phyloP scores from a whole-genome alignment of 1,140 invertebrate genomes.

The Dermatophagoides farinae region DNA sequence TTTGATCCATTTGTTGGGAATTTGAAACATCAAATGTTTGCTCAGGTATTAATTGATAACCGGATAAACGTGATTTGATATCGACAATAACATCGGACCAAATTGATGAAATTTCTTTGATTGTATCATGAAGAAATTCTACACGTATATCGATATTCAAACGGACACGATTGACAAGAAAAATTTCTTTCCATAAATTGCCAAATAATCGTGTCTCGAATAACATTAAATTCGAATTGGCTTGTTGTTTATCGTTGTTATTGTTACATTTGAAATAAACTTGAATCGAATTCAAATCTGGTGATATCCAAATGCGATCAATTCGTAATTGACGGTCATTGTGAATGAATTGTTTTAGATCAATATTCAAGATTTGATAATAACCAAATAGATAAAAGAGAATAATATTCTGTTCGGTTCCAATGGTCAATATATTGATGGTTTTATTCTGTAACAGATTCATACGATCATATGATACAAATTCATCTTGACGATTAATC shows the following conservation, averaged over 20 bases:
- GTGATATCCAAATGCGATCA: too few species aligned
- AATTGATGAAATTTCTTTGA: conserved; percentile 37
- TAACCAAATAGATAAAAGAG: conserved; percentile 61
- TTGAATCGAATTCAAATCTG: too few species aligned
- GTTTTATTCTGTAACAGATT: conserved; percentile 28
- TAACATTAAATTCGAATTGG: not conserved
- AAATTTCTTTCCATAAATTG: conserved; percentile 35
- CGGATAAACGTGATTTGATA: conserved; percentile 75
- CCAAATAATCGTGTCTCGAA: conserved; percentile 33
- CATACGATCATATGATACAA: not conserved
- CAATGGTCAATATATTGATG: conserved; percentile 54
- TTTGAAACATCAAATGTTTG: not conserved
- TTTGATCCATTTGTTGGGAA: not conserved
- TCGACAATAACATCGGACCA: conserved; percentile 85
- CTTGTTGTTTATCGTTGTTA: too few species aligned
- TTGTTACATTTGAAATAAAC: too few species aligned
- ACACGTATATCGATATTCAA: not conserved
- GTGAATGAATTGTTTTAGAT: not conserved
- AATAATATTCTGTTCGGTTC: conserved; percentile 46
- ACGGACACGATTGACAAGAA: not conserved
- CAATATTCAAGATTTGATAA: conserved; percentile 27
- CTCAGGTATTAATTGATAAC: conserved; percentile 43
- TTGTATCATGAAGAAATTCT: conserved; percentile 13
- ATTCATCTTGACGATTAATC: too few species aligned
- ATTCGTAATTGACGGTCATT: not conserved